These are phyloP conservation scores for Drosophila ironensis DNA, from an alignment of 1,140 invertebrate species.

Conservation along the genomic window DNA sequence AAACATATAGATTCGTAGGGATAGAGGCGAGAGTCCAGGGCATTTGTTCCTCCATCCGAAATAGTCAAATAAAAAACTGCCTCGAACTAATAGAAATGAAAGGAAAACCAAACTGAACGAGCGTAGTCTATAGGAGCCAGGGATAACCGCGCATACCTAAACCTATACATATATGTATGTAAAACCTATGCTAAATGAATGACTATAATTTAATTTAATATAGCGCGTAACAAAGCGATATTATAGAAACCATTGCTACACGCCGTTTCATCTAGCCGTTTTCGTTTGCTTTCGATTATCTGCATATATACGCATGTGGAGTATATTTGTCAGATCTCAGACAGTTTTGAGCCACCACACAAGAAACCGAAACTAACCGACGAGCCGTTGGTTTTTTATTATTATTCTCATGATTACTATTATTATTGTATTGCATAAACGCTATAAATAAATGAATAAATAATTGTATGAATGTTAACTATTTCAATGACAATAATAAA, in stretches of 20 bases:
- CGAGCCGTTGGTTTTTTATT: slow-evolving; percentile 12
- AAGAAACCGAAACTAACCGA: background rate
- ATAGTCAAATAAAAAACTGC: slow-evolving; percentile 19
- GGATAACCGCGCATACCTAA: slow-evolving; percentile 29
- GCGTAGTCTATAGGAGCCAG: slow-evolving; percentile 6
- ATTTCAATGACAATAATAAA: slow-evolving; percentile 79
- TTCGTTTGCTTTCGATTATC: background rate
- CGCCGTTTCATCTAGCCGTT: slow-evolving; percentile 3
- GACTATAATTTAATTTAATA: slow-evolving; percentile 35
- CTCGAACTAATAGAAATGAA: background rate
- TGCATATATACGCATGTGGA: background rate
- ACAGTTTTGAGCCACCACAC: background rate
- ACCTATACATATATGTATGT: background rate
- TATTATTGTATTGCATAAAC: slow-evolving; percentile 61
- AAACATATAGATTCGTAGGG: background rate
- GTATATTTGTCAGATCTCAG: background rate
- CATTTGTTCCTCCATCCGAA: slow-evolving; percentile 16
- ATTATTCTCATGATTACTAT: slow-evolving; percentile 21
- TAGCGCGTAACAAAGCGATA: slow-evolving; percentile 39
- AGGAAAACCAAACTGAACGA: background rate
- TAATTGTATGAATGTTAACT: slow-evolving; percentile 79
- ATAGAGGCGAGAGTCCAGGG: slow-evolving; percentile 5
- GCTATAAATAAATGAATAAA: slow-evolving; percentile 61
- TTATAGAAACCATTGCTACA: slow-evolving; percentile 44
- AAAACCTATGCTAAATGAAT: slow-evolving; percentile 23